Evolutionary conservation across 1,140 invertebrate species (phyloP).

Genomic region (Antheraea mylitta): DNA sequence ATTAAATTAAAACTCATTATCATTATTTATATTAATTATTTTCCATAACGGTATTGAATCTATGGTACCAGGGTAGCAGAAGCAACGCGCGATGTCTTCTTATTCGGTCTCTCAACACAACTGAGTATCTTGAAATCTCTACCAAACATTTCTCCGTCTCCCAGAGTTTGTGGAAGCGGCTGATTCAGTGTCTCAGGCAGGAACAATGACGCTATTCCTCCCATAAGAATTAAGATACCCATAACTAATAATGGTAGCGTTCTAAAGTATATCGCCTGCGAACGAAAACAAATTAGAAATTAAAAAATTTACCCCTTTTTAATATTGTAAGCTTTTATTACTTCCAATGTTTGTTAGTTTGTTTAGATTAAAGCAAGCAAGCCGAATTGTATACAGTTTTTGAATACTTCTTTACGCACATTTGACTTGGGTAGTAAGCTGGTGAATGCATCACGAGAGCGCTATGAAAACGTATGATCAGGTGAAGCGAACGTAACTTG

Average conservation of each 20-base stretch:
- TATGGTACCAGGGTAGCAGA: constrained; percentile 9
- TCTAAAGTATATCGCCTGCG: constrained; percentile 65
- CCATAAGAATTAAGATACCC: constrained; percentile 85
- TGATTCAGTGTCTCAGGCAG: constrained; percentile 90
- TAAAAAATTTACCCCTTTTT: too few species aligned
- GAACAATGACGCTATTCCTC: constrained; percentile 86
- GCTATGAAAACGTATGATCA: too few species aligned
- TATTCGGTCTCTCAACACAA: constrained; percentile 36
- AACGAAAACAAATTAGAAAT: constrained; percentile 11
- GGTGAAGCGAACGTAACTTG: too few species aligned
- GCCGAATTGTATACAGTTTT: too few species aligned
- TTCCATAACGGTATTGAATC: neutral
- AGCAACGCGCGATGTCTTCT: constrained; percentile 1
- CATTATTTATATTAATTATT: neutral
- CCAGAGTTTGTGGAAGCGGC: constrained; percentile 88
- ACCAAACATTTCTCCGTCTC: constrained; percentile 86
- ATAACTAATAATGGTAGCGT: constrained; percentile 88
- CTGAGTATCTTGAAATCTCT: constrained; percentile 72
- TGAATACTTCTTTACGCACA: too few species aligned
- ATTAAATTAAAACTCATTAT: too few species aligned
- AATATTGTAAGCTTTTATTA: too few species aligned
- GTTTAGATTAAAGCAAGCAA: too few species aligned
- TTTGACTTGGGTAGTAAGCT: too few species aligned
- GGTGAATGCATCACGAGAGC: too few species aligned
- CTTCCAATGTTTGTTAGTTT: too few species aligned